A percentile compares a stretch with the other conserved stretches of the same genome.
Evolutionary conservation across 2,888 invertebrate genomes (phyloP).

Genomic region (Chrysotoxum bicinctum): DNA sequence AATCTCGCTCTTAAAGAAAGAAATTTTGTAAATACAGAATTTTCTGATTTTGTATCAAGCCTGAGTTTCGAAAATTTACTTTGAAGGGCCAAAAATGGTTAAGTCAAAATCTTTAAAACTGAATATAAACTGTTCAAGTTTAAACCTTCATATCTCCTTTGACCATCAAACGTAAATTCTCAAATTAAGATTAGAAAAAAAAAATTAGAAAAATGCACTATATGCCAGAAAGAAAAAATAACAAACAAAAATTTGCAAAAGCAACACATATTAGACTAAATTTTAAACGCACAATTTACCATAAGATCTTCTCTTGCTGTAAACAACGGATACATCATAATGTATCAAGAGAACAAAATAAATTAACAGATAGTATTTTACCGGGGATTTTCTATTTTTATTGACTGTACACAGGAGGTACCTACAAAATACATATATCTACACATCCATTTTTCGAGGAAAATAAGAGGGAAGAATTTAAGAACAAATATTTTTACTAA

Average conservation of each 20-base stretch:
- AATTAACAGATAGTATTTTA: constrained; percentile 41
- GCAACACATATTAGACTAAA: not conserved
- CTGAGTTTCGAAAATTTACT: too few relatives aligned
- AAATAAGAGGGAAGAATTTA: constrained; percentile 31
- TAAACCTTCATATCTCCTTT: not conserved
- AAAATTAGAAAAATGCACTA: not conserved
- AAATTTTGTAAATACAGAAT: too few relatives aligned
- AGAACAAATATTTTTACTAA: constrained; percentile 37
- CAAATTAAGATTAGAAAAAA: not conserved
- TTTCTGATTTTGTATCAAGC: too few relatives aligned
- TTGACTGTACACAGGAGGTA: constrained; percentile 37
- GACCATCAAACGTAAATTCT: not conserved
- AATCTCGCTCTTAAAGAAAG: too few relatives aligned
- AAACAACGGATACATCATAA: constrained; percentile 49
- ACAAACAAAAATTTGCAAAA: constrained; percentile 5
- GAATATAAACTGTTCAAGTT: too few relatives aligned
- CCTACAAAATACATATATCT: not conserved
- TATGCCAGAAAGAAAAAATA: not conserved
- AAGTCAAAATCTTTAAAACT: too few relatives aligned
- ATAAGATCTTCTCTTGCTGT: constrained; percentile 16
- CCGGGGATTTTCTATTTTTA: constrained; percentile 66
- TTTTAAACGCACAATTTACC: constrained; percentile 11
- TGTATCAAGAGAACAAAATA: constrained; percentile 30
- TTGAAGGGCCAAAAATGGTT: too few relatives aligned
- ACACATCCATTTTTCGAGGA: constrained; percentile 31